A percentile compares a stretch with the other conserved stretches of the same genome.
These are phyloP conservation scores for Dascyllus trimaculatus DNA, from an alignment of 2,113 vertebrate genomes.

Conservation along the genomic window DNA sequence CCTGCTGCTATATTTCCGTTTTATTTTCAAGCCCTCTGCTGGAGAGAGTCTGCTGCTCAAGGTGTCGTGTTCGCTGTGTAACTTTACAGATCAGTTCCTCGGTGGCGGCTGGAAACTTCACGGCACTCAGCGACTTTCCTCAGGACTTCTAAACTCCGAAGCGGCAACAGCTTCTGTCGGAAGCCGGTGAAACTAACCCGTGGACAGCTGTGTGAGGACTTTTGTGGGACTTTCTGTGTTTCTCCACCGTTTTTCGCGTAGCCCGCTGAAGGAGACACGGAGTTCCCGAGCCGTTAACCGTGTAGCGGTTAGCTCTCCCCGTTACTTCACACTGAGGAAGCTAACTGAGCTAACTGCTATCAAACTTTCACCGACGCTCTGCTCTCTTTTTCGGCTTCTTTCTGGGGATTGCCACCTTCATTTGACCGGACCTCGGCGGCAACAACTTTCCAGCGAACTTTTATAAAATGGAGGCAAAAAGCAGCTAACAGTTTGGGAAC, in stretches of 20 bases:
- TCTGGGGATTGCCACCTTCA: background rate
- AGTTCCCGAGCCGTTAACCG: background rate
- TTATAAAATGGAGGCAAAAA: background rate
- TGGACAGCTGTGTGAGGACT: background rate
- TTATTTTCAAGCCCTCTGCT: constrained; percentile 11
- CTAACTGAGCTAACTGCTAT: background rate
- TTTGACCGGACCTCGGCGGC: background rate
- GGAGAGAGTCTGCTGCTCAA: background rate
- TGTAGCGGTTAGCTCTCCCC: background rate
- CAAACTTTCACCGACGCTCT: background rate
- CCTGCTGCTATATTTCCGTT: background rate
- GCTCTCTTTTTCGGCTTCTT: background rate
- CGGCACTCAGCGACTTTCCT: background rate
- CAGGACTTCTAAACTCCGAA: background rate
- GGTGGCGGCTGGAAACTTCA: background rate
- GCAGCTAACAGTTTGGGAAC: constrained; percentile 24
- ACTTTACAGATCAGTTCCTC: background rate
- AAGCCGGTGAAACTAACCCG: no score
- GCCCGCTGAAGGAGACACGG: background rate
- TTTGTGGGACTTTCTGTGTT: background rate
- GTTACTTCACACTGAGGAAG: background rate
- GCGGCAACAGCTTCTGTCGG: background rate
- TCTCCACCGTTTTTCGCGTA: background rate
- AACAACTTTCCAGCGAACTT: background rate
- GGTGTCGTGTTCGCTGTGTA: background rate